These are phyloP conservation scores for Bombus turneri DNA, from an alignment of 1,140 invertebrate species.

Conservation along the genomic window DNA sequence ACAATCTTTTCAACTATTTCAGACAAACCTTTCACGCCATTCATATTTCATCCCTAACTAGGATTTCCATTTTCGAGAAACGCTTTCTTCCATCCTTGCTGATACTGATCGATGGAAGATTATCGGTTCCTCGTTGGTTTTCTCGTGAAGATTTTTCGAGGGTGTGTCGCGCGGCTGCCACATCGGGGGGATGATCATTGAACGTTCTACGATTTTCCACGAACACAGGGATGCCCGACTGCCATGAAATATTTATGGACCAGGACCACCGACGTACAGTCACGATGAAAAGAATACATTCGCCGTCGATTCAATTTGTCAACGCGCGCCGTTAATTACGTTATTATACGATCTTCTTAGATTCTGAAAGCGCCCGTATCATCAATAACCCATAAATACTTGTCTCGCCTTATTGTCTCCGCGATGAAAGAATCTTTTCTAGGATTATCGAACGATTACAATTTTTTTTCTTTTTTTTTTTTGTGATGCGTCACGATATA, in stretches of 20 bases:
- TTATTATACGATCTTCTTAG: conserved; percentile 75
- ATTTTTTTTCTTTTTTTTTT: conserved; percentile 13
- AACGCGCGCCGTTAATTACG: conserved; percentile 80
- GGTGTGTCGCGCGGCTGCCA: conserved; percentile 23
- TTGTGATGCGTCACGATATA: background rate
- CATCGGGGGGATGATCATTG: conserved; percentile 37
- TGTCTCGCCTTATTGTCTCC: conserved; percentile 1
- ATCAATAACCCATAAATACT: conserved; percentile 79
- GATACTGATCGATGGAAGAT: conserved; percentile 82
- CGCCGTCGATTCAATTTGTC: conserved; percentile 82
- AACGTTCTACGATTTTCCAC: conserved; percentile 76
- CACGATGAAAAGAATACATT: conserved; percentile 81
- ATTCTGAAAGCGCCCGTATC: conserved; percentile 69
- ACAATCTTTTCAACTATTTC: background rate
- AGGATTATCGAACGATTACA: conserved; percentile 38
- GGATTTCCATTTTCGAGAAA: conserved; percentile 44
- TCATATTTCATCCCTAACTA: background rate
- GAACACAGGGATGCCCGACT: conserved; percentile 67
- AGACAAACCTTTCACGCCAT: conserved; percentile 10
- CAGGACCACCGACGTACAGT: conserved; percentile 57
- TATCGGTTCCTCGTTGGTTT: conserved; percentile 76
- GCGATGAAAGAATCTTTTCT: conserved; percentile 4
- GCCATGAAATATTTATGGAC: conserved; percentile 82
- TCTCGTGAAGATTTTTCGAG: conserved; percentile 49
- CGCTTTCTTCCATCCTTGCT: conserved; percentile 44